These are phyloP conservation scores for Corticium candelabrum DNA, from an alignment of 37 sponge, comb jelly and placozoan species.

Conservation along the genomic window DNA sequence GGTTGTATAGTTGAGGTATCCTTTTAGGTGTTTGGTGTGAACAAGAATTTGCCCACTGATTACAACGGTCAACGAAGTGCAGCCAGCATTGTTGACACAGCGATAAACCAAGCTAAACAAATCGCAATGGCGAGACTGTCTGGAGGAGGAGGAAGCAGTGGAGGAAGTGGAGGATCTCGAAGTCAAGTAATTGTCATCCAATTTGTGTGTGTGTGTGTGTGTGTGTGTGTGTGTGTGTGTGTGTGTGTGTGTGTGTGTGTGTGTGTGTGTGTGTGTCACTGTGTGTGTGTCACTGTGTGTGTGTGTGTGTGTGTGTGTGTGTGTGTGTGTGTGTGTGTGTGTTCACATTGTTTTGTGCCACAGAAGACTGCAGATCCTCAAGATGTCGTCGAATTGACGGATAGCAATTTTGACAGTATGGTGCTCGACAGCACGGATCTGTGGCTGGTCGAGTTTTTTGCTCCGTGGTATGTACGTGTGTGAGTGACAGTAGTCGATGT, in stretches of 20 bases:
- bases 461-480: too few relatives aligned
- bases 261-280: too few relatives aligned
- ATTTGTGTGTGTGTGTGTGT: not conserved
- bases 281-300: too few relatives aligned
- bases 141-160: slow-evolving; percentile 26
- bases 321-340: too few relatives aligned
- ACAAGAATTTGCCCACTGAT: slow-evolving; percentile 83
- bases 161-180: slow-evolving; percentile 17
- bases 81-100: slow-evolving; percentile 11
- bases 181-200: not conserved
- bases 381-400: slow-evolving; percentile 84
- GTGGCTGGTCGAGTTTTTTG: slow-evolving; percentile 94
- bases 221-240: too few relatives aligned
- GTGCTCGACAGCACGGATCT: slow-evolving; percentile 71
- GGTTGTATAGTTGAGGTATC: too few relatives aligned
- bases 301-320: too few relatives aligned
- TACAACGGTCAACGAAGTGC: slow-evolving; percentile 50
- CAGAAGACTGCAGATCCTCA: slow-evolving; percentile 9
- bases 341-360: too few relatives aligned
- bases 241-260: too few relatives aligned
- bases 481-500: not conserved
- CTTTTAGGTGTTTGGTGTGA: slow-evolving; percentile 64
- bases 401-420: slow-evolving; percentile 71
- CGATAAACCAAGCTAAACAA: slow-evolving; percentile 1
- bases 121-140: slow-evolving; percentile 15